Evolutionary conservation across 2,113 vertebrate genomes (phyloP), one percentile per base, ranked within the genome.

Genomic region (Hemiprocne comata): DNA sequence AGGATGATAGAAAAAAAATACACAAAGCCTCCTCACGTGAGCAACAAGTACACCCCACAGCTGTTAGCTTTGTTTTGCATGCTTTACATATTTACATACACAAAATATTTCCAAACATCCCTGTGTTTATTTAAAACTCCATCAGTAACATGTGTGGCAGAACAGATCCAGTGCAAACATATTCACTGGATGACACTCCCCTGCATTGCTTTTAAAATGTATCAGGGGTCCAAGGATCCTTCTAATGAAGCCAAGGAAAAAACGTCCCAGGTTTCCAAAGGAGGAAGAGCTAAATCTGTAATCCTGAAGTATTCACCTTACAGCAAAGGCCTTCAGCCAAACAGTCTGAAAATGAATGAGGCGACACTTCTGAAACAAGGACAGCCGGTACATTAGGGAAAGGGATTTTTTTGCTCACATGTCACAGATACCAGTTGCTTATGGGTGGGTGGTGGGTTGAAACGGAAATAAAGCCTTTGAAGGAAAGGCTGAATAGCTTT

Each of bases 21-120:
- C 95, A 95, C 89, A 97, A 96, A 96, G 83, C 64, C 81, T 97
- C 61, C 69, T 94, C 94, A 96, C 67, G 57, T 93, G 83, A 95
- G 91, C 86, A 94, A 72, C 6, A 51, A 96, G 95, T 93, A 97
- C 93, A 97, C 72, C 51, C 96, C 92, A 81, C 98, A 98, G 98
- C 97, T 98, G 97, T 97, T 94, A 94, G 95, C 74, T 92, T 96
- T 97, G 94, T 96, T 97, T 96, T 94, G 92, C 97, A 98, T 98
- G 94, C 96, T 98, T 98, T 95, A 96, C 97, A 97, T 98, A 98
- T 98, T 98, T 98, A 97, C 96, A 97, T 96, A 96, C 84, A 97
- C 94, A 97, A 97, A 98, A 94, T 94, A 97, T 97, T 98, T 98
- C 97, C 97, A 97, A 97, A 97, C 95, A 96, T 96, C 89, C 58